A percentile compares a stretch with the other conserved stretches of the same genome.
Evolutionary conservation across 2,113 vertebrate genomes (phyloP).

Genomic region (Lophius piscatorius): DNA sequence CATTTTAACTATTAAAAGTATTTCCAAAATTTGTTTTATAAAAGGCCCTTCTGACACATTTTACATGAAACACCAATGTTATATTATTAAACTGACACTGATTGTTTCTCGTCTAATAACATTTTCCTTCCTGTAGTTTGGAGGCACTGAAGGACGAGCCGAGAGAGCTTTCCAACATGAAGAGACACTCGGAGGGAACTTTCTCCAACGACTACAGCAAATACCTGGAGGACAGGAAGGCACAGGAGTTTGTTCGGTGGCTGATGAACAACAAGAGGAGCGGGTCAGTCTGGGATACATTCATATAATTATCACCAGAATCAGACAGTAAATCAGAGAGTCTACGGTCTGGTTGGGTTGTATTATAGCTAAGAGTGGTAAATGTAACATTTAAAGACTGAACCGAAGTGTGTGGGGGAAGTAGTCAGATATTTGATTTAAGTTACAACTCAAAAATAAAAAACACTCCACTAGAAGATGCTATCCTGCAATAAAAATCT

Average conservation of each 20-base stretch:
- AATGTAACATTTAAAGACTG: too few species aligned
- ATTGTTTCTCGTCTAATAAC: too few species aligned
- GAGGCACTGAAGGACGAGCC: conserved; percentile 77
- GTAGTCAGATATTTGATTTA: neutral
- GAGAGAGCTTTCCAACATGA: conserved; percentile 81
- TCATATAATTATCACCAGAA: neutral
- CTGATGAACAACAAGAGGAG: conserved; percentile 95
- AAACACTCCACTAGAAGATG: too few species aligned
- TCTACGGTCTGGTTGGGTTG: too few species aligned
- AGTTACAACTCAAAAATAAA: neutral
- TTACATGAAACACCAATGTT: too few species aligned
- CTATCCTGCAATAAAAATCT: too few species aligned
- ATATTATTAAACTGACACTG: too few species aligned
- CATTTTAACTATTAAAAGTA: too few species aligned
- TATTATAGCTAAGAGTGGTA: neutral
- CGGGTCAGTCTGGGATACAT: conserved; percentile 77
- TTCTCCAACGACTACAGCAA: conserved; percentile 99
- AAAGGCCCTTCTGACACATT: too few species aligned
- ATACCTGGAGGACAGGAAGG: conserved; percentile 91
- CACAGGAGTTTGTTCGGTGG: conserved; percentile 95
- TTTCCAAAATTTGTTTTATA: too few species aligned
- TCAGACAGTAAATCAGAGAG: too few species aligned
- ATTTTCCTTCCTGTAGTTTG: conserved; percentile 59
- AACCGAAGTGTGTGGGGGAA: too few species aligned
- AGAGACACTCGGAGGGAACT: conserved; percentile 95